phyloP scores from a whole-genome alignment of 2,113 vertebrate species.

The Hemichromis elongatus region DNA sequence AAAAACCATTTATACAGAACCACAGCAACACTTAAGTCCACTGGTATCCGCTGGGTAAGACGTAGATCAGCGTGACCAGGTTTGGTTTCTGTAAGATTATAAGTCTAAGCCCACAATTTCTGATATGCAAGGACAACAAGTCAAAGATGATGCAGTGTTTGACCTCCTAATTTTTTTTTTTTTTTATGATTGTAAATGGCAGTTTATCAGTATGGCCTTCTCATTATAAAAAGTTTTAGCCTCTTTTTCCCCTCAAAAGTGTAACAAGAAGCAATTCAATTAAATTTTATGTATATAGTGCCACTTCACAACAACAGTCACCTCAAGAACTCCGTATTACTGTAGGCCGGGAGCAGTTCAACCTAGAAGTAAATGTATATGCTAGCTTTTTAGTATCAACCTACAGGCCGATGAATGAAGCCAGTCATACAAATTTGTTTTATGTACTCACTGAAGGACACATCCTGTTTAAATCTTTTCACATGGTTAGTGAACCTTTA shows the following conservation, averaged over 20 bases:
- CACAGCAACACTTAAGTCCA: background rate
- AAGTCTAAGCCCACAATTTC: background rate
- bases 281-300: background rate
- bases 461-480: too few species aligned
- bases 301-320: background rate
- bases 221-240: background rate
- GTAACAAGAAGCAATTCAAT: background rate
- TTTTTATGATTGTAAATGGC: background rate
- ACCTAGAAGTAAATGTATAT: background rate
- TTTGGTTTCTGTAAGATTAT: background rate
- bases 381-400: background rate
- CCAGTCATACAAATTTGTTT: too few species aligned
- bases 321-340: background rate
- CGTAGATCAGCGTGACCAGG: background rate
- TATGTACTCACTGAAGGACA: too few species aligned
- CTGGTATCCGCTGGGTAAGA: background rate
- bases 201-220: background rate
- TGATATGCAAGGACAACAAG: background rate
- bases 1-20: background rate
- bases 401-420: background rate
- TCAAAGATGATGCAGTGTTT: background rate
- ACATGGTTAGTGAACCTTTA: too few species aligned
- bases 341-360: background rate
- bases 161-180: background rate
- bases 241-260: background rate